Evolutionary conservation across 2,113 vertebrate genomes (phyloP), one percentile per base, ranked within the genome.

Genomic region (Copsychus sechellarum): DNA sequence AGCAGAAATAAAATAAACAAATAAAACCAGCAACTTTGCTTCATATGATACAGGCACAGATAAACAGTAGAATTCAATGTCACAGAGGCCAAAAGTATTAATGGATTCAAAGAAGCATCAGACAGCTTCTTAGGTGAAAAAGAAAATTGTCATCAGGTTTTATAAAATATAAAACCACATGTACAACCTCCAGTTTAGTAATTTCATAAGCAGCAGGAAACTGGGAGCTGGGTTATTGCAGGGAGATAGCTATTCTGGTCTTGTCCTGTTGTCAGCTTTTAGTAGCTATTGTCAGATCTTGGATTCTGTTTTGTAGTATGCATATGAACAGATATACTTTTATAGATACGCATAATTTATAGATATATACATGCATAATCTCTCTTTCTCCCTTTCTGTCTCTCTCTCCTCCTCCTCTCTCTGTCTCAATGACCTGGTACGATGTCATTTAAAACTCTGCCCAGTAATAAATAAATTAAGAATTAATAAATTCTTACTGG

Each of bases 61-160:
- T 77, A 53, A 72, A 54, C 8, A 42, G 14, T 23, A 10, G 29
- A 78, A 81, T 87, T 78, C 15, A 34, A 17, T 25, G 6, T 79
- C 19, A 9, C 21, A 56, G 48, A 64, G 19, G 26, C 40, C 24
- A 71, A 47, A 91, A 40, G 1, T 29, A 62, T 38, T 14, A 85
- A 56, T 26, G 12, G 26, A 64, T 85, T 90, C 21, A 34, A 81
- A 76, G 47, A 76, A 8, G 12, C 5, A 62, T 74, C 38, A 66
- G 73, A 66, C 9, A 80, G 20, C 34, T 72, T 34, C 19, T 45
- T 40, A 11, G 9, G 4, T 16, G 8, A 18, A 57, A 76, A 77
- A 67, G 58, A 66, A 64, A n/a, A 16, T 0, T 0, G 17, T 13
- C 5, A 12, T n/a, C 8, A 38, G 5, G 3, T 24, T 76, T 16